These are phyloP conservation scores for cattle (Bos taurus) DNA, from an alignment of 2,113 vertebrate genomes.

Conservation along the genomic window ARS-UCD2.0 NC_037339.1:65452001-65452500, in stretches of 20 bases:
- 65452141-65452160: conserved; percentile 17
- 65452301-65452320: not conserved
- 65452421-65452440: not conserved
- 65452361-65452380: not conserved
- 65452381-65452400: not conserved
- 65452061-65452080: conserved; percentile 18
- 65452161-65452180: conserved; percentile 52
- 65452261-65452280: not conserved
- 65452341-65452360: not conserved
- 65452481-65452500: not conserved
- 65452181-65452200: conserved; percentile 33
- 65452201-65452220: conserved; percentile 27
- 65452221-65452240: conserved; percentile 8
- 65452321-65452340: not conserved
- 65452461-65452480: not conserved
- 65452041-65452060: conserved; percentile 5
- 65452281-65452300: not conserved
- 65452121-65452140: not conserved
- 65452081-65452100: conserved; percentile 12
- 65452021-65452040: not conserved
- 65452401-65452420: not conserved
- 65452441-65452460: conserved; percentile 24
- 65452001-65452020: conserved; percentile 28
- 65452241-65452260: not conserved
- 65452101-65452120: conserved; percentile 34